These are phyloP conservation scores for Aphodius sticticus DNA, from an alignment of 2,888 invertebrate genomes.

Conservation along the genomic window DNA sequence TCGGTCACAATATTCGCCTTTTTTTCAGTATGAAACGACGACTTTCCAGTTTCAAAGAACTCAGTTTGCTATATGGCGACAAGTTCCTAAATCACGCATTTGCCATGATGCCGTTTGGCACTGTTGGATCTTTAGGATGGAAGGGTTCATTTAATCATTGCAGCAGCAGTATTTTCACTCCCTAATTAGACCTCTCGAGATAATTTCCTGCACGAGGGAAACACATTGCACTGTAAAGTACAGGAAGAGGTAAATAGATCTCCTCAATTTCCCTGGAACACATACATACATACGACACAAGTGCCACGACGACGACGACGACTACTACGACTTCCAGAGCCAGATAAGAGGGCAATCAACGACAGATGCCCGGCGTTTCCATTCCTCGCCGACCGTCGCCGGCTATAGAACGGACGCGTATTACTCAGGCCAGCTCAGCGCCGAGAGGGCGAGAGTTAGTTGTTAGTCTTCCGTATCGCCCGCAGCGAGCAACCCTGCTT, in stretches of 20 bases:
- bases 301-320: constrained; percentile 27
- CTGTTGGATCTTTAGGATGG: not conserved
- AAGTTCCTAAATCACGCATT: too few relatives aligned
- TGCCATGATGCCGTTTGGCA: too few relatives aligned
- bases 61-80: too few relatives aligned
- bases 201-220: not conserved
- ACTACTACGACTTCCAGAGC: constrained; percentile 40
- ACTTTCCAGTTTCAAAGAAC: too few relatives aligned
- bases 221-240: not conserved
- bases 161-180: not conserved
- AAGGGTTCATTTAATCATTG: not conserved
- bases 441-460: constrained; percentile 25
- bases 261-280: constrained; percentile 4
- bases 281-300: not conserved
- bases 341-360: constrained; percentile 44
- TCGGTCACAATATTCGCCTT: too few relatives aligned
- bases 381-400: not conserved
- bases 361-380: constrained; percentile 44
- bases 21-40: too few relatives aligned
- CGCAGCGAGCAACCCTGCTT: not conserved
- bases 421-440: constrained; percentile 41
- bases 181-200: not conserved
- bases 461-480: not conserved
- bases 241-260: not conserved
- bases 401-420: constrained; percentile 39